These are phyloP conservation scores for Tragelaphus imberbis DNA, from an alignment of 2,113 vertebrate species.

Conservation along the genomic window DNA sequence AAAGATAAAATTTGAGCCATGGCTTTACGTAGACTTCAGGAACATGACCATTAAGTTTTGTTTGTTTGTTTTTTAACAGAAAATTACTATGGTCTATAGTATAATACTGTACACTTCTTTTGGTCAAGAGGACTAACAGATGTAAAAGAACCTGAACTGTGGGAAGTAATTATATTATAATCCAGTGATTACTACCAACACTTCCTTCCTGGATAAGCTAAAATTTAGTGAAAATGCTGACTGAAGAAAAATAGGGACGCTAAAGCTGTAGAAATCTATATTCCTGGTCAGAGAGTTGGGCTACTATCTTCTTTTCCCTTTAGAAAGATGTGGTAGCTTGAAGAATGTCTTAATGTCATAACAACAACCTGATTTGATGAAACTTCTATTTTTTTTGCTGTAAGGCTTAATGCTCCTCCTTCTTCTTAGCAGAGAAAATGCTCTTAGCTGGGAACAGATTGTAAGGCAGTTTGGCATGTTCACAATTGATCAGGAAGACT, in stretches of 20 bases:
- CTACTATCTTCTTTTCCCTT: slow-evolving; percentile 10
- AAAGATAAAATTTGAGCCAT: slow-evolving; percentile 18
- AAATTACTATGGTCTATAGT: slow-evolving; percentile 47
- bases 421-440: slow-evolving; percentile 14
- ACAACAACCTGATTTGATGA: background rate
- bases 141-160: background rate
- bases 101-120: slow-evolving; percentile 30
- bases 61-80: slow-evolving; percentile 22
- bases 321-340: background rate
- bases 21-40: slow-evolving; percentile 3
- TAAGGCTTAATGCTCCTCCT: background rate
- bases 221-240: background rate
- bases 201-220: background rate
- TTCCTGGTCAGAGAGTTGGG: background rate
- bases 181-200: background rate
- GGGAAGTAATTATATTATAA: background rate
- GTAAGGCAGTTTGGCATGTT: background rate
- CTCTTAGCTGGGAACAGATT: background rate
- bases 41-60: background rate
- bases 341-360: background rate
- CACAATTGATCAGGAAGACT: background rate
- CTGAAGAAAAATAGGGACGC: background rate
- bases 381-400: slow-evolving; percentile 11
- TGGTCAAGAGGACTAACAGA: background rate
- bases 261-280: background rate